Base-by-base conservation (phyloP, 2,113 vertebrate species). In the Tympanuchus pallidicinctus region DNA sequence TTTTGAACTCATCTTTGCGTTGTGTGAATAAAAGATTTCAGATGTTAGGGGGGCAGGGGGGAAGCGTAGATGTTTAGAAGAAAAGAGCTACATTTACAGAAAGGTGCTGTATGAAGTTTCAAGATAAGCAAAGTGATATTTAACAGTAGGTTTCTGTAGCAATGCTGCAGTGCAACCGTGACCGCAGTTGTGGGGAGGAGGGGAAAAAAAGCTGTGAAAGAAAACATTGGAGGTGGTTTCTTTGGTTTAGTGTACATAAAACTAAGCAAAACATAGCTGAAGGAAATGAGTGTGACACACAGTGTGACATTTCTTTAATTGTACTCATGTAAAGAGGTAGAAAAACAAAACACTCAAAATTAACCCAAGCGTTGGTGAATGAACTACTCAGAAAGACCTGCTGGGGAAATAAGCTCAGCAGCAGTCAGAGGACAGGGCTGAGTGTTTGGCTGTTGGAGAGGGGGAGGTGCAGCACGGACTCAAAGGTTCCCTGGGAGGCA, bases 131-230 rank as follows among this genome's bases (percentile, higher is more conserved):
- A 66, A 10, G 24, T 3, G 16, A 1, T 10, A n/a, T 54, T 48
- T 63, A 32, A 65, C 5, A 16, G 11, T 52, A 72, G 42, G 24
- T 91, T 34, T 70, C 72, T 66, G 89, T 8, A 45, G 28, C n/a
- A 63, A 3, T 4, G 4, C 6, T 16, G 2, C 10, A 17, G 8
- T 11, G 25, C 20, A 73, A 66, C 45, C 2, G 3, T 1, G 3
- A 80, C 71, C 82, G 70, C 88, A 70, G 2, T 2, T 20, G 13
- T 42, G 64, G 28, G 69, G 52, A 28, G 27, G 27, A 17, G 30
- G 17, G 18, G 28, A 32, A 32, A 13, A 32, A 13, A 65, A 71
- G 7, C 20, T 77, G 60, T 74, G 79, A 82, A 85, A 70, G 1
- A 5, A 56, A 96, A 57, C 27, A 63, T 2, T 57, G 14, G 36